Percentiles rank a stretch among this genome's conserved stretches.
phyloP scores from a whole-genome alignment of 2,888 invertebrate genomes.

The Thumatha senex region DNA sequence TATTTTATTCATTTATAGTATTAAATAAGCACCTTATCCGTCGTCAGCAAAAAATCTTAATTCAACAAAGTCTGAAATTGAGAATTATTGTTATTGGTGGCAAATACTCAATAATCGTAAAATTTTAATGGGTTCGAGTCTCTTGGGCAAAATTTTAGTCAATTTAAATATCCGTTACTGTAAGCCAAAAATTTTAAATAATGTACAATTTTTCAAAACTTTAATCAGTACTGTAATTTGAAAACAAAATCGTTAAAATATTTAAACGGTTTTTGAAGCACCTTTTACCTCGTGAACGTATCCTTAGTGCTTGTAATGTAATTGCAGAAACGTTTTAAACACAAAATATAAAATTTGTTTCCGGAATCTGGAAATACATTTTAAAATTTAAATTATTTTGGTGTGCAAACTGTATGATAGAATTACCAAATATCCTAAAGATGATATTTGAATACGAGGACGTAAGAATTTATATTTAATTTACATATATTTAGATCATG shows the following conservation, averaged over 20 bases:
- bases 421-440: too few species aligned
- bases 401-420: too few species aligned
- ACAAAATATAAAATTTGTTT: constrained; percentile 21
- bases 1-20: neutral
- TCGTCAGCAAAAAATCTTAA: neutral
- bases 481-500: too few species aligned
- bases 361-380: constrained; percentile 22
- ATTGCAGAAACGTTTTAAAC: constrained; percentile 24
- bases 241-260: neutral
- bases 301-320: constrained; percentile 7
- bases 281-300: neutral
- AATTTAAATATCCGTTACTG: constrained; percentile 2
- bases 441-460: too few species aligned
- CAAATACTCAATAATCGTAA: constrained; percentile 1
- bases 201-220: neutral
- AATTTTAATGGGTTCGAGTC: neutral
- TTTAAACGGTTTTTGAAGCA: neutral
- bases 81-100: constrained; percentile 4
- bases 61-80: constrained; percentile 2
- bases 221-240: constrained; percentile 1
- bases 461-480: too few species aligned
- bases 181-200: constrained; percentile 1
- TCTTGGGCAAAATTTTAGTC: neutral
- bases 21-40: neutral
- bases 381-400: constrained; percentile 2